Evolutionary conservation across 1,140 invertebrate genomes (phyloP).

Genomic region (Hydropsyche tenuis): DNA sequence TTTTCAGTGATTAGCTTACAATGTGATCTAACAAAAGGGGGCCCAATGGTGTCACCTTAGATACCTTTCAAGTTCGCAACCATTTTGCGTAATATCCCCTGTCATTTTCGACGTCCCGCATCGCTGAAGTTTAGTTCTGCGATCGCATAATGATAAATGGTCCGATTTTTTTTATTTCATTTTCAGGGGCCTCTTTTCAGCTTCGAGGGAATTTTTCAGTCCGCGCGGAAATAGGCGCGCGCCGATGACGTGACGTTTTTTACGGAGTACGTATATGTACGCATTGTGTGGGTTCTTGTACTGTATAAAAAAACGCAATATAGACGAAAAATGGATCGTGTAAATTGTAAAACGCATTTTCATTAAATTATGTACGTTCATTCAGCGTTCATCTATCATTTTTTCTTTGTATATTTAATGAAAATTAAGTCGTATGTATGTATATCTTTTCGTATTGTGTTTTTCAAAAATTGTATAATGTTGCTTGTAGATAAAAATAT

Average conservation of each 20-base stretch:
- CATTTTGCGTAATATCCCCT: constrained; percentile 36
- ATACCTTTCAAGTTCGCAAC: constrained; percentile 42
- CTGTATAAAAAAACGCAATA: too few relatives aligned
- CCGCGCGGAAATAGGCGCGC: neutral
- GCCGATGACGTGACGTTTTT: constrained; percentile 11
- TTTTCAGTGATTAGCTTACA: constrained; percentile 37
- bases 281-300: too few relatives aligned
- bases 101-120: constrained; percentile 1
- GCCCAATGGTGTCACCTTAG: constrained; percentile 27
- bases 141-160: constrained; percentile 38
- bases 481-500: too few relatives aligned
- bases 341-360: constrained; percentile 9
- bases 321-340: neutral
- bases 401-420: neutral
- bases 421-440: too few relatives aligned
- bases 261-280: neutral
- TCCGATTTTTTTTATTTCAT: neutral
- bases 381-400: constrained; percentile 7
- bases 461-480: too few relatives aligned
- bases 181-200: neutral
- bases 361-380: constrained; percentile 1
- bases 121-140: neutral
- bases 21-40: constrained; percentile 40
- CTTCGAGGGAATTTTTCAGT: neutral
- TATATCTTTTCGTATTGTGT: too few relatives aligned